Base-by-base conservation (phyloP, 2,888 invertebrate genomes). In the Nymphalis polychloros region DNA sequence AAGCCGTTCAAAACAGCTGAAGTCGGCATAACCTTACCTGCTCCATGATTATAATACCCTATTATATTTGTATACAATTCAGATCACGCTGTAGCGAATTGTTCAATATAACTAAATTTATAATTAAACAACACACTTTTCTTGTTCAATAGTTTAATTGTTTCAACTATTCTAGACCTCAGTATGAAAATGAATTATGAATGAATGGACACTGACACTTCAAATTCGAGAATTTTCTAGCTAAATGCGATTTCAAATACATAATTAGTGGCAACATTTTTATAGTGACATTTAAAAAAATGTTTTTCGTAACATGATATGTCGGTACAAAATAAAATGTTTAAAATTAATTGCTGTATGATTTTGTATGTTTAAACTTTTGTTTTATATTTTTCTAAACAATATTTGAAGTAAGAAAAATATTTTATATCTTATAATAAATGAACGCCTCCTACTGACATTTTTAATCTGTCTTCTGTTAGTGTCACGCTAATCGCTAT, bases 151-250 rank as follows among this genome's bases (percentile, higher is more conserved):
- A 23, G 10, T 65, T 59, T 5, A 20, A 59, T 23, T 55, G 49
- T 59, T 71, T 55, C 59, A 67, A 68, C 20, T 67, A 70, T 49
- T 72, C 69, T 68, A 72, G 68, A 76, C 74, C 73, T 67, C 57
- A 72, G 69, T 67, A 62, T 71, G 64, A 73, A 73, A 60, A 62
- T 71, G 64, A 73, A 73, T 61, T 72, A 73, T 74, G 75, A 76
- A 76, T 74, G 75, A 79, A 76, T 63, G 75, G 71, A 75, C 76
- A 79, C 74, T 89, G 89, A 89, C 89, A 89, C 81, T 88, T 84
- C 83, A 83, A 87, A 84, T 90, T 90, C 91, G 85, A 91, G 91
- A 91, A 91, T 84, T 84, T 91, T 91, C 91, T 88, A 78, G 82
- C 13, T 70, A 53, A 59, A 52, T 68, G 67, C 74, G 70, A 68